These are phyloP conservation scores for Timema podura DNA, from an alignment of 2,888 invertebrate species.

Conservation along the genomic window DNA sequence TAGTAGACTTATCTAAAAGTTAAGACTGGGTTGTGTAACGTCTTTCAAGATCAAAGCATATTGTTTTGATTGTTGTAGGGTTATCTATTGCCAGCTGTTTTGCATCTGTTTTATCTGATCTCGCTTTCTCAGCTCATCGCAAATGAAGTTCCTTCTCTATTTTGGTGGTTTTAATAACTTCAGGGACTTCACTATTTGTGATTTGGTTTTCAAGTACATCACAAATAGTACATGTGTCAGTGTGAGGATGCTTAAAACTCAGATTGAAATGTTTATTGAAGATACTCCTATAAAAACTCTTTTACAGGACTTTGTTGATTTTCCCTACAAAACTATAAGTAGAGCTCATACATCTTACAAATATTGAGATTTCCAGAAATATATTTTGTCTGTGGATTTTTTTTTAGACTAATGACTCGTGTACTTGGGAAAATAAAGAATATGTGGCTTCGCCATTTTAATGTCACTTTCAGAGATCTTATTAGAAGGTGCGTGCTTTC, in stretches of 20 bases:
- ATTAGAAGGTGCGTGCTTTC: neutral
- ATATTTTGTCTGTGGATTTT: slow-evolving; percentile 1
- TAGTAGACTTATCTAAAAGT: neutral
- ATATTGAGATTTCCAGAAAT: slow-evolving; percentile 8
- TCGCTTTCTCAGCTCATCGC: neutral
- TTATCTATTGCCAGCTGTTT: neutral
- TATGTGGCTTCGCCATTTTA: slow-evolving; percentile 5
- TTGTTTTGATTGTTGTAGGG: slow-evolving; percentile 7
- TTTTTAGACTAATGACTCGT: slow-evolving; percentile 5
- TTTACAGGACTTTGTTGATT: neutral
- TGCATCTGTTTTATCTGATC: neutral
- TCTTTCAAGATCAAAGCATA: slow-evolving; percentile 6
- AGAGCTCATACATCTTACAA: neutral
- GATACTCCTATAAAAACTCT: neutral
- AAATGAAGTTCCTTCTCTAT: slow-evolving; percentile 1
- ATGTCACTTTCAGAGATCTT: neutral
- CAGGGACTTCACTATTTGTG: no score
- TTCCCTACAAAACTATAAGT: neutral
- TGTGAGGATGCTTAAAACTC: neutral
- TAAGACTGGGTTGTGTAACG: neutral
- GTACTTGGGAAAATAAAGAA: slow-evolving; percentile 9
- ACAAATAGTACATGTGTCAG: neutral
- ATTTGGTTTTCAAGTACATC: neutral
- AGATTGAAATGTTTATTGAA: neutral
- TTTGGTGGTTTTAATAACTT: slow-evolving; percentile 1